These are phyloP conservation scores for Dipodomys merriami DNA, from an alignment of 2,113 vertebrate species.

Conservation along the genomic window DNA sequence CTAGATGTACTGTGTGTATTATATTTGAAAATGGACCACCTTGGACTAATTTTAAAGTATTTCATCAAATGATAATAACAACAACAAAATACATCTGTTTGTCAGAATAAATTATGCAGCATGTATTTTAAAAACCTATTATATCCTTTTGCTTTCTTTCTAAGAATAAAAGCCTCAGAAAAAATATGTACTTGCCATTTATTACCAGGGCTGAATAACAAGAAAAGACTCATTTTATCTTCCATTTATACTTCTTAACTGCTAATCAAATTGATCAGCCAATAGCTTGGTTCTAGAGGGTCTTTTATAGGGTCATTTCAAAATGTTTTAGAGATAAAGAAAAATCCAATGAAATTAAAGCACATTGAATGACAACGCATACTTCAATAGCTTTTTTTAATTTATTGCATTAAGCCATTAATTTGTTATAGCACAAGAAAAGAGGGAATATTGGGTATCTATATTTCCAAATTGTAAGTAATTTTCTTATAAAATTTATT, in stretches of 20 bases:
- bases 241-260: constrained; percentile 80
- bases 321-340: constrained; percentile 79
- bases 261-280: constrained; percentile 80
- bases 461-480: constrained; percentile 14
- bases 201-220: constrained; percentile 76
- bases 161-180: constrained; percentile 84
- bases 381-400: background rate
- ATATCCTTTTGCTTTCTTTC: constrained; percentile 84
- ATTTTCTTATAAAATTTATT: constrained; percentile 10
- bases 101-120: constrained; percentile 87
- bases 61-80: constrained; percentile 88
- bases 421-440: background rate
- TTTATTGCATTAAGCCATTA: constrained; percentile 31
- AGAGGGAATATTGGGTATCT: background rate
- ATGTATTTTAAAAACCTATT: constrained; percentile 84
- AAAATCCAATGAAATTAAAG: constrained; percentile 78
- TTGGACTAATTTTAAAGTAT: constrained; percentile 88
- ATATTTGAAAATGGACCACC: constrained; percentile 88
- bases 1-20: constrained; percentile 88
- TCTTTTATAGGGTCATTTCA: constrained; percentile 60
- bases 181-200: constrained; percentile 83
- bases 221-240: constrained; percentile 77
- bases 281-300: constrained; percentile 58
- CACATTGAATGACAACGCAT: constrained; percentile 69
- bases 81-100: constrained; percentile 89